These are phyloP conservation scores for Numenius arquata DNA, from an alignment of 2,113 vertebrate species.

Conservation along the genomic window DNA sequence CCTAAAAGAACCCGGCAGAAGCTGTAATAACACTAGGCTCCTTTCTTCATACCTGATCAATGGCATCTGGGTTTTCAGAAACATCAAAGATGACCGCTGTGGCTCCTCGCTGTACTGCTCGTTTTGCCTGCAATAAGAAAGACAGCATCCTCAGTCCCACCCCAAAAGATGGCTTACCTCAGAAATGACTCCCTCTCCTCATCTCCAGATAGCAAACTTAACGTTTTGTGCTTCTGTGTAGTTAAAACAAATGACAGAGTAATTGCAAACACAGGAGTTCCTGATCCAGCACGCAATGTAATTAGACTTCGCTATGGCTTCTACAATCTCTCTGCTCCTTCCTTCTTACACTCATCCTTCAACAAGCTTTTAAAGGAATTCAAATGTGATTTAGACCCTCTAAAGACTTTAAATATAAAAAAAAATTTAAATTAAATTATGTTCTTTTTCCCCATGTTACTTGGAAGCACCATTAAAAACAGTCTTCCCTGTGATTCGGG, in stretches of 20 bases:
- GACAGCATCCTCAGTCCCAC: constrained; percentile 46
- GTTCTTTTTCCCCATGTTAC: neutral
- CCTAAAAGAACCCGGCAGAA: neutral
- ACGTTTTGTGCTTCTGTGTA: neutral
- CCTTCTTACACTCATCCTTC: neutral
- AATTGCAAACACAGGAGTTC: neutral
- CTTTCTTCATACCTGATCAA: constrained; percentile 87
- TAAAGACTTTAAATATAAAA: neutral
- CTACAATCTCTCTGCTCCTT: neutral
- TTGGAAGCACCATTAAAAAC: neutral
- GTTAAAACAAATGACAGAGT: neutral
- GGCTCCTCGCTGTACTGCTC: constrained; percentile 95
- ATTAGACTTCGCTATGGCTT: neutral
- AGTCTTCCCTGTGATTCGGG: neutral
- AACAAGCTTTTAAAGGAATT: neutral
- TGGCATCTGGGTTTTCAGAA: constrained; percentile 97
- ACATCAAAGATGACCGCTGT: constrained; percentile 99
- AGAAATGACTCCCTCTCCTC: neutral
- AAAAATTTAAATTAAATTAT: fast-evolving
- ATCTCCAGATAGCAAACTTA: neutral
- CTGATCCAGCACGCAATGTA: neutral
- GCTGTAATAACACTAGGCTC: neutral
- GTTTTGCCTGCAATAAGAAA: constrained; percentile 85
- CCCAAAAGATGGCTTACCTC: neutral
- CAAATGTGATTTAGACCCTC: neutral